Conservation (phyloP, 2,113 vertebrate species). For the Mirza zaza region DNA sequence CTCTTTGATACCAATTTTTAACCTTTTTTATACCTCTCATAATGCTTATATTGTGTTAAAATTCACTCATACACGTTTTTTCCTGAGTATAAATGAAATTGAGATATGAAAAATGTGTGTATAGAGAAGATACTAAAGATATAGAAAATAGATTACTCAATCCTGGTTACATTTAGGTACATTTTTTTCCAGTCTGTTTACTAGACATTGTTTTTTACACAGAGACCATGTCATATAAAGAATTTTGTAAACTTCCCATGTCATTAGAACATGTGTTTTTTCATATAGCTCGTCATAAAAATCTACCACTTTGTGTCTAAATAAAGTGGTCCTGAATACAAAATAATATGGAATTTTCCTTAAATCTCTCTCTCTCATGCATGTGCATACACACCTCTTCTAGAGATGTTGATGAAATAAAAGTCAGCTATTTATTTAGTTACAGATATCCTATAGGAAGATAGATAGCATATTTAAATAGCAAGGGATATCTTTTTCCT, state of each 20-base stretch:
- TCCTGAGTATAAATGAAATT: conserved; percentile 4
- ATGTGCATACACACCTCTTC: neutral
- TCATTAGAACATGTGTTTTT: neutral
- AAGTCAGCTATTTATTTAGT: neutral
- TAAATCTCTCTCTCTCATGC: neutral
- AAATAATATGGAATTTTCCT: neutral
- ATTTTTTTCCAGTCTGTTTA: neutral
- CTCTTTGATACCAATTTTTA: neutral
- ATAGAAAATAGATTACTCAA: neutral
- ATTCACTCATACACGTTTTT: neutral
- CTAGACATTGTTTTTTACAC: neutral
- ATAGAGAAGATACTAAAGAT: neutral
- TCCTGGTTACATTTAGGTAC: neutral
- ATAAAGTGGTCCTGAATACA: neutral
- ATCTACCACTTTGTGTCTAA: neutral
- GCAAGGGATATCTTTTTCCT: neutral
- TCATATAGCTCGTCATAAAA: conserved; percentile 8
- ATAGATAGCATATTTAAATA: neutral
- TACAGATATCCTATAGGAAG: neutral
- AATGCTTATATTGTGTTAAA: neutral
- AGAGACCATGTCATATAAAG: neutral
- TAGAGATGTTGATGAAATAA: neutral
- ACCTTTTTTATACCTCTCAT: neutral
- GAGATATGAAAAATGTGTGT: neutral
- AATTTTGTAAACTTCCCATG: neutral